Conservation (phyloP, 2,888 invertebrate genomes). For the Rhimphoctona megacephalus region DNA sequence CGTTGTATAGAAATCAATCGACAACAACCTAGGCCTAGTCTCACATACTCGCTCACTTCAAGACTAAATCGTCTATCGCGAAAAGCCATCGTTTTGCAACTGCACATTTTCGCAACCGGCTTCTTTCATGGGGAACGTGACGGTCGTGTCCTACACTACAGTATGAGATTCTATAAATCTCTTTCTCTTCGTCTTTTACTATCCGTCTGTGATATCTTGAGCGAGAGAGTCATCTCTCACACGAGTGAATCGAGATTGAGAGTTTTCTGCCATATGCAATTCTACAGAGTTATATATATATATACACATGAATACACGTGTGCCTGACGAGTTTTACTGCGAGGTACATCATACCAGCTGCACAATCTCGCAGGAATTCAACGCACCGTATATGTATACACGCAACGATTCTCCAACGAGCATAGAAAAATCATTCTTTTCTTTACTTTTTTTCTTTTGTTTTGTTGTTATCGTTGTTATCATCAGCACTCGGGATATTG, state of each 20-base stretch:
- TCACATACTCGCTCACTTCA: constrained; percentile 33
- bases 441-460: not conserved
- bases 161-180: constrained; percentile 41
- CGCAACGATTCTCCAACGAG: constrained; percentile 52
- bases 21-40: constrained; percentile 72
- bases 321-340: constrained; percentile 36
- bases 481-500: too few species aligned
- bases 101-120: constrained; percentile 75
- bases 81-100: constrained; percentile 75
- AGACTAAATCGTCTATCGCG: constrained; percentile 30
- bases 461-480: not conserved
- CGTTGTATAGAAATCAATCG: constrained; percentile 56
- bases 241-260: constrained; percentile 59
- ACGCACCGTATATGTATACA: constrained; percentile 11
- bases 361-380: constrained; percentile 67
- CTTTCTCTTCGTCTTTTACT: not conserved
- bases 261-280: constrained; percentile 58
- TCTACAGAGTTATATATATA: not conserved
- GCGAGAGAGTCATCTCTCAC: constrained; percentile 33
- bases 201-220: not conserved
- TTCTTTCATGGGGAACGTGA: constrained; percentile 73
- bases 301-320: constrained; percentile 14
- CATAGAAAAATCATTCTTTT: constrained; percentile 30
- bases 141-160: constrained; percentile 62
- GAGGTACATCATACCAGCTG: constrained; percentile 55